Conservation (phyloP, 2,888 invertebrate genomes). For the Drosophila koepferae region DNA sequence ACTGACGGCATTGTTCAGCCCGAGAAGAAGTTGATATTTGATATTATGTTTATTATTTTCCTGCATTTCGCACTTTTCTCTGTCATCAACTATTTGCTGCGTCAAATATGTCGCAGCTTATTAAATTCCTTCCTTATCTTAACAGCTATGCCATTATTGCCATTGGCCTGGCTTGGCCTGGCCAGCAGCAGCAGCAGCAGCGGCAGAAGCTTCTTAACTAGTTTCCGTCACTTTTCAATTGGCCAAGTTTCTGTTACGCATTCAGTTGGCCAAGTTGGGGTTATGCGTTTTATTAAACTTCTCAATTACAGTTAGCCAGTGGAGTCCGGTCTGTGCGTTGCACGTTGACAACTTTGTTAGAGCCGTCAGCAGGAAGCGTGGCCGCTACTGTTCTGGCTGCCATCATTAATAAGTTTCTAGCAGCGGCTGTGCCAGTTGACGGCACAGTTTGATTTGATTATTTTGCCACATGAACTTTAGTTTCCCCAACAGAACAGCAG, state of each 20-base stretch:
- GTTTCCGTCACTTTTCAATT: conserved; percentile 6
- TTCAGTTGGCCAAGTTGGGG: conserved; percentile 13
- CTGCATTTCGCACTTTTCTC: background rate
- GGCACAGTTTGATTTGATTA: conserved; percentile 43
- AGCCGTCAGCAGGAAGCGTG: background rate
- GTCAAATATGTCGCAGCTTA: background rate
- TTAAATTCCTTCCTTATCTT: background rate
- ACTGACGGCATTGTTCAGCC: no score
- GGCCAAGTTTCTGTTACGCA: conserved; percentile 1
- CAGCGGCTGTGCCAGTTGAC: conserved; percentile 30
- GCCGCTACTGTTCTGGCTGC: conserved; percentile 24
- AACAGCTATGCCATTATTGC: background rate
- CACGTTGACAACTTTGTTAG: conserved; percentile 26
- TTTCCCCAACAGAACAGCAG: background rate
- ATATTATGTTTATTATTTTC: background rate
- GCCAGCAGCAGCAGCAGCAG: background rate
- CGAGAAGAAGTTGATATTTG: background rate
- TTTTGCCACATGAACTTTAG: conserved; percentile 14
- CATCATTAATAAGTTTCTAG: conserved; percentile 48
- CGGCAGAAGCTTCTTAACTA: background rate
- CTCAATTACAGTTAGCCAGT: conserved; percentile 12
- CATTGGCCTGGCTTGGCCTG: background rate
- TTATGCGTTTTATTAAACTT: conserved; percentile 29
- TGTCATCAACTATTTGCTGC: background rate
- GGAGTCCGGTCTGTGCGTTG: background rate